These are phyloP conservation scores for Solea senegalensis DNA, from an alignment of 2,113 vertebrate genomes.

Conservation along the genomic window DNA sequence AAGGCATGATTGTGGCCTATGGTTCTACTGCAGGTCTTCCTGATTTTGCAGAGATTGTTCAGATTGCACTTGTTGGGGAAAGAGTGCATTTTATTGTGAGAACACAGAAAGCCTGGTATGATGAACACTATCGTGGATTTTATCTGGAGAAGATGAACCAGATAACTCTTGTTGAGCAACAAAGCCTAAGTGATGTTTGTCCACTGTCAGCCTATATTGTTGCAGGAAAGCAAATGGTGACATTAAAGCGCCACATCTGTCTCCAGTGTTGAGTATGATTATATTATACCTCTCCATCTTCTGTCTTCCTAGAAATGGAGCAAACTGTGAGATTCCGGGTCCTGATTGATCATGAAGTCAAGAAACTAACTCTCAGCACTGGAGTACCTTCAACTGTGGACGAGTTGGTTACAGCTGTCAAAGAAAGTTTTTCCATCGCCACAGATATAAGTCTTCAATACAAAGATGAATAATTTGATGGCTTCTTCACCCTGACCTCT, in stretches of 20 bases:
- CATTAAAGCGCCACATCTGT: background rate
- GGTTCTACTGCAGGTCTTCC: too few species aligned
- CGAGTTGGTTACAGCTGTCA: background rate
- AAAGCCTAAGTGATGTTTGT: too few species aligned
- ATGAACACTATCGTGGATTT: too few species aligned
- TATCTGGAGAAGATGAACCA: too few species aligned
- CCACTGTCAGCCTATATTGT: too few species aligned
- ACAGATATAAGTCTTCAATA: background rate
- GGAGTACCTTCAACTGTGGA: background rate
- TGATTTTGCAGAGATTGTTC: too few species aligned
- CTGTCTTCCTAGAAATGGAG: background rate
- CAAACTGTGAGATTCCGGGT: background rate
- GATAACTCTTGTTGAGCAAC: too few species aligned
- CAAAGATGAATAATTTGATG: slow-evolving; percentile 36
- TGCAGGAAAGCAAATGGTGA: too few species aligned
- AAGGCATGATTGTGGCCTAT: too few species aligned
- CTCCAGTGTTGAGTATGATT: background rate
- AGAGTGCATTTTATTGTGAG: too few species aligned
- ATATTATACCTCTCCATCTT: background rate
- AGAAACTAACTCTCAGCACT: background rate
- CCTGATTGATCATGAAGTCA: background rate
- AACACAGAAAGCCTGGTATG: too few species aligned
- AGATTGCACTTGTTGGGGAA: too few species aligned
- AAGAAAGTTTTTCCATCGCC: background rate
- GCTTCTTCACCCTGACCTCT: slow-evolving; percentile 41